Evolutionary conservation across 1,140 invertebrate genomes (phyloP).

Genomic region (Drosophila ironensis): DNA sequence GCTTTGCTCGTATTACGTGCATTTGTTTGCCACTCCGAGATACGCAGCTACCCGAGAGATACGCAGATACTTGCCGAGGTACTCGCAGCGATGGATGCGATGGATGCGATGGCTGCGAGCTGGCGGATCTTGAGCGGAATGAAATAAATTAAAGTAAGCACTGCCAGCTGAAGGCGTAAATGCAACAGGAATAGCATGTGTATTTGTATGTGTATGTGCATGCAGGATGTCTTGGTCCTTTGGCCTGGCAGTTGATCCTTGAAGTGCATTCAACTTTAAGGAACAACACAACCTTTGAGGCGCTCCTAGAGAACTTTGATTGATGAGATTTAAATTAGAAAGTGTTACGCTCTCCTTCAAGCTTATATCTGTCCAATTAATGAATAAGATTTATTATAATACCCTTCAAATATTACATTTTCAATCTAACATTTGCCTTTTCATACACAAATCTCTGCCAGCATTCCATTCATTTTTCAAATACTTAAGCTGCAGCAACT

Average conservation of each 20-base stretch:
- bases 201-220: no score
- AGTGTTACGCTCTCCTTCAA: background rate
- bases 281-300: background rate
- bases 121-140: slow-evolving; percentile 37
- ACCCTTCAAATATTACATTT: no score
- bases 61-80: background rate
- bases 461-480: slow-evolving; percentile 68
- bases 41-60: slow-evolving; percentile 16
- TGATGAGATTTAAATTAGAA: background rate
- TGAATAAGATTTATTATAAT: no score
- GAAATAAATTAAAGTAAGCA: slow-evolving; percentile 40
- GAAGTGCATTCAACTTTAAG: slow-evolving; percentile 61
- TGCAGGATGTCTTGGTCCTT: slow-evolving; percentile 51
- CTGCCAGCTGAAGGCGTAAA: background rate
- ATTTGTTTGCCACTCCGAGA: slow-evolving; percentile 66
- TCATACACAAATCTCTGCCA: slow-evolving; percentile 12
- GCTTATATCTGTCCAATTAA: background rate
- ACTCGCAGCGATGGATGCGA: slow-evolving; percentile 21
- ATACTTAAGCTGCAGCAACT: slow-evolving; percentile 62
- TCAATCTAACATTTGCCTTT: no score
- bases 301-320: no score
- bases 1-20: slow-evolving; percentile 76
- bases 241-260: slow-evolving; percentile 23
- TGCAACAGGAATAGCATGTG: slow-evolving; percentile 17
- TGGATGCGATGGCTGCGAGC: slow-evolving; percentile 22